phyloP scores from a whole-genome alignment of 2,797 vertebrate species.

The Harpagifer antarcticus region DNA sequence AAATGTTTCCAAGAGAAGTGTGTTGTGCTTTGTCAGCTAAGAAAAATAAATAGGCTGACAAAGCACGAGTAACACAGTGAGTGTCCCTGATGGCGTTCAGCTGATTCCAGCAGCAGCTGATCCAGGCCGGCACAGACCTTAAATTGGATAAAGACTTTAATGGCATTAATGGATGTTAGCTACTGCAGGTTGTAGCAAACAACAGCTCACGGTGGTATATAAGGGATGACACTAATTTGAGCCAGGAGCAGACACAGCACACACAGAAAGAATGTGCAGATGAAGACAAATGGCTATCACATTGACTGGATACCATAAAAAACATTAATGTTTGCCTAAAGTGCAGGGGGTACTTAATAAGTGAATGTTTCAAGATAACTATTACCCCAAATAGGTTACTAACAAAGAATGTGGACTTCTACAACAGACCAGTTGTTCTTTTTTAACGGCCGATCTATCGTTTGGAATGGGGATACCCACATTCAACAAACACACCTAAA shows the following conservation, averaged over 20 bases:
- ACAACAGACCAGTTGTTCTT: neutral
- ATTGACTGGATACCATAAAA: neutral
- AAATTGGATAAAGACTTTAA: constrained; percentile 70
- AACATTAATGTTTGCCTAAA: neutral
- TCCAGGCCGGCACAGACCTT: constrained; percentile 27
- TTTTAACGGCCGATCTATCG: constrained; percentile 19
- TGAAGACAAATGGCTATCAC: neutral
- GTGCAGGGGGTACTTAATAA: neutral
- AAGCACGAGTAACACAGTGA: neutral
- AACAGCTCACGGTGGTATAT: constrained; percentile 44
- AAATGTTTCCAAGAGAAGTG: neutral
- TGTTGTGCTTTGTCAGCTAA: no score
- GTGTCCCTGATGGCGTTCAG: constrained; percentile 29
- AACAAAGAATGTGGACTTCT: constrained; percentile 8
- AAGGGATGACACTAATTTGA: constrained; percentile 29
- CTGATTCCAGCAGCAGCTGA: constrained; percentile 53
- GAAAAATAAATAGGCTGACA: neutral
- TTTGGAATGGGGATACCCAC: constrained; percentile 29
- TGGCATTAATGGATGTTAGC: constrained; percentile 49
- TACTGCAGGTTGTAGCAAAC: constrained; percentile 33
- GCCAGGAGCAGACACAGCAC: constrained; percentile 5
- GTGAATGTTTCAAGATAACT: neutral
- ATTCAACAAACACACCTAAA: constrained; percentile 30
- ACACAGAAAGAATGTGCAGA: neutral
- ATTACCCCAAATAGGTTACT: neutral